These are phyloP conservation scores for Plutella xylostella DNA, from an alignment of 2,888 invertebrate genomes.

Conservation along the genomic window DNA sequence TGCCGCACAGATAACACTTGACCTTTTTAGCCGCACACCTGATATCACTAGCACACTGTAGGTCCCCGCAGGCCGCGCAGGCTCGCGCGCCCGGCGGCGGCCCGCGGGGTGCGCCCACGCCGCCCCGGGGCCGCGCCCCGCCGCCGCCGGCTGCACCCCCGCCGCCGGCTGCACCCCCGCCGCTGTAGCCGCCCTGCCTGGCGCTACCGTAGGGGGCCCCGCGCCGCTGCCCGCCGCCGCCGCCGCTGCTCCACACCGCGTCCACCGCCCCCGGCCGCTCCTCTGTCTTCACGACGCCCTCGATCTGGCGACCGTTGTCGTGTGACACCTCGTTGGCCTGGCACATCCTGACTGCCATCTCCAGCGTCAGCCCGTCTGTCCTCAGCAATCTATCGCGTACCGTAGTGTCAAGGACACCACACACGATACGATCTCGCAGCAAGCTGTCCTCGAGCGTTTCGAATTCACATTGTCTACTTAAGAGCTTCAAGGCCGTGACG, in stretches of 20 bases:
- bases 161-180: slow-evolving; percentile 11
- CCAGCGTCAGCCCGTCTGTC: slow-evolving; percentile 12
- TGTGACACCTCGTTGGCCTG: slow-evolving; percentile 13
- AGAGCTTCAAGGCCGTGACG: slow-evolving; percentile 11
- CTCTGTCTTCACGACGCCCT: too few species aligned
- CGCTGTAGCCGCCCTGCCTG: neutral
- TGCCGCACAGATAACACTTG: slow-evolving; percentile 5
- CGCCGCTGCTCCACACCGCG: too few species aligned
- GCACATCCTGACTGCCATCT: slow-evolving; percentile 14
- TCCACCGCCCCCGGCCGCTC: too few species aligned
- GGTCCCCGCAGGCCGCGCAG: neutral
- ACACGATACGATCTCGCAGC: slow-evolving; percentile 15
- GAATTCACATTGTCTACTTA: slow-evolving; percentile 14
- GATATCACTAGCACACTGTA: too few species aligned
- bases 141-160: slow-evolving; percentile 3
- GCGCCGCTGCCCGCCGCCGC: too few species aligned
- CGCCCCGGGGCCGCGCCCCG: neutral
- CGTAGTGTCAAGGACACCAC: slow-evolving; percentile 6
- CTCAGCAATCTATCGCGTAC: slow-evolving; percentile 14
- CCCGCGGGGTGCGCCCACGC: neutral
- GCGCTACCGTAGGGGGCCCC: too few species aligned
- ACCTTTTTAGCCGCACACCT: too few species aligned
- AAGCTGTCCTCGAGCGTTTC: slow-evolving; percentile 12
- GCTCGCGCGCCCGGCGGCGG: neutral
- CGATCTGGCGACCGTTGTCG: slow-evolving; percentile 8